These are phyloP conservation scores for Picathartes gymnocephalus DNA, from an alignment of 2,113 vertebrate species.

Conservation along the genomic window DNA sequence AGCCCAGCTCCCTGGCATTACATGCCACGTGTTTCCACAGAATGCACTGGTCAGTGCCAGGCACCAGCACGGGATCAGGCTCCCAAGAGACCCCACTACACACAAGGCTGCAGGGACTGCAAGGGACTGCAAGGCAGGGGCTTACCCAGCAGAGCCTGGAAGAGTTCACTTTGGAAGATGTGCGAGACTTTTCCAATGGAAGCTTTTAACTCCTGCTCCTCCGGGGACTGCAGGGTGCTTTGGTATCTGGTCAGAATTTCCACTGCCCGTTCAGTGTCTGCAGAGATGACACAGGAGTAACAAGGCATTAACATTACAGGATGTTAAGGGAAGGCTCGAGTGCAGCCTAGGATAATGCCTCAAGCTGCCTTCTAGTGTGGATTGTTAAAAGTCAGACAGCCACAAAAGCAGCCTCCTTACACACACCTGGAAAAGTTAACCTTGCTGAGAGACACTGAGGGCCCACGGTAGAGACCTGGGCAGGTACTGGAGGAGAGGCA, in stretches of 20 bases:
- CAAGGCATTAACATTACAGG: background rate
- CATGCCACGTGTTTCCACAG: background rate
- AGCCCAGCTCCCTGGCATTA: background rate
- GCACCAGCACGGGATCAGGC: background rate
- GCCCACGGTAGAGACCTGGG: fast-evolving
- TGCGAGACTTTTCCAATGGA: constrained; percentile 82
- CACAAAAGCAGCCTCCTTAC: background rate
- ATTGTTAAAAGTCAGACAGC: background rate
- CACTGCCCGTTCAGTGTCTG: constrained; percentile 84
- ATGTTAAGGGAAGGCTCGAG: background rate
- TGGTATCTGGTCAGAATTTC: constrained; percentile 83
- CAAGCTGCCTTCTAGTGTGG: background rate
- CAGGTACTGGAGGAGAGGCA: background rate
- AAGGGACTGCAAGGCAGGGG: background rate
- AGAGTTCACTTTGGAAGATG: constrained; percentile 84
- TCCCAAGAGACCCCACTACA: background rate
- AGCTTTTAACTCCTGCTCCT: constrained; percentile 80
- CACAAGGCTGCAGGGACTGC: background rate
- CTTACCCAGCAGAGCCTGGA: constrained; percentile 87
- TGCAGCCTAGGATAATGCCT: background rate
- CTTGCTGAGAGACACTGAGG: background rate
- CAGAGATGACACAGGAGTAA: constrained; percentile 23
- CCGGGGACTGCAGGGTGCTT: constrained; percentile 77
- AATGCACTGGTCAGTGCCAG: background rate
- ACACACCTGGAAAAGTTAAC: background rate